Base-by-base conservation (phyloP, 2,797 vertebrate species). In the Siniperca undulata region DNA sequence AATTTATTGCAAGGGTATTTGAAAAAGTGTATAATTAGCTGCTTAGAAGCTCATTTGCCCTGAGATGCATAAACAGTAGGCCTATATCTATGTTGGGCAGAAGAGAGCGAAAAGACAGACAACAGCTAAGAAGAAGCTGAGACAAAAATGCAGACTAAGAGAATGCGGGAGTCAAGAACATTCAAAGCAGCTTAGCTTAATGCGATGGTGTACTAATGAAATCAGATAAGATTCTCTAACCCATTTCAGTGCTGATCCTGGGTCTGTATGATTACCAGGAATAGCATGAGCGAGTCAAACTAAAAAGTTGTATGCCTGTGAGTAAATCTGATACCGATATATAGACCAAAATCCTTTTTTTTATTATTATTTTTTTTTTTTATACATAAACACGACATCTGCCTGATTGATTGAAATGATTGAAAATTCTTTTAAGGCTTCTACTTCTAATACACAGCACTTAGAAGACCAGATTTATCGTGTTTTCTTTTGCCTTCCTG, bases 141-240 rank as follows among this genome's bases (percentile, higher is more conserved):
- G 69, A 83, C 70, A 80, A 83, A 81, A 81, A 80, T 40, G 59
- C 69, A 80, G 78, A 82, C 69, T 68, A 58, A 77, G 56, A 82
- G 76, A 86, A 83, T 34, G 44, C 46, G 73, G 56, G 85, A 91
- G 84, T 90, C 85, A 89, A 86, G 73, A 83, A 85, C 81, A 78
- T 71, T 55, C 38, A 91, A 89, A 93, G 83, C 67, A 74, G 89
- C 89, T 92, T 90, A 93, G 13, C 81, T 75, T 78, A 88, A 89
- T 85, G 77, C 73, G 48, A 24, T 62, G 60, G 52, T 46, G 58
- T 79, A 59, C 80, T 87, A 83, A 92, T 87, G 82, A 89, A 90
- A 86, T 84, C 22, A 27, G 61, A 16, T 30, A 69, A 48, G 66
- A 81, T 11, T 78, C 34, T 17, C 50, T 30, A 30, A 66, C 30